Base-by-base conservation (phyloP, 2,797 vertebrate genomes). In the Rhabdomys pumilio region DNA sequence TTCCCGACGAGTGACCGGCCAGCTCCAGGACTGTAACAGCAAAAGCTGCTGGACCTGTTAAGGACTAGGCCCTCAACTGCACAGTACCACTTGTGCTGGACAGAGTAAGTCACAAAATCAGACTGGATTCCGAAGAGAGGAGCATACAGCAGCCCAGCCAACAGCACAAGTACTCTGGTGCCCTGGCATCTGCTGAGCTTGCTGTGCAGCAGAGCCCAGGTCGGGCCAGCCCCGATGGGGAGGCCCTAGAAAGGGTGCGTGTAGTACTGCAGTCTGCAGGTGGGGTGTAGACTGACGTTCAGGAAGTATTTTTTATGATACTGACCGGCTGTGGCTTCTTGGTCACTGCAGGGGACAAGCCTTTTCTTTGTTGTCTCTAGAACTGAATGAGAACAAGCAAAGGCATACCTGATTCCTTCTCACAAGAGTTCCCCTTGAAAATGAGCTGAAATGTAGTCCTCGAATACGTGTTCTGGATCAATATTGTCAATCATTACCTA, bases 401-500 rank as follows among this genome's bases (percentile, higher is more conserved):
- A 61, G 83, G 41, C 76, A 10, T 34, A 38, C 26, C 38, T 90
- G 17, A 73, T 67, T 89, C 81, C 65, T 79, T 53, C 22, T 77
- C 59, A 79, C 6, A 55, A 63, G 86, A 69, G 31, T 84, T 81
- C 50, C 20, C 29, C 72, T 89, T 88, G 72, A 96, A 76, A 91
- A 77, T 3, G 73, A 55, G 76, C 47, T 29, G 11, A 53, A 26
- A 72, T 38, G 31, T 85, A 61, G 55, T 89, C 47, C 47, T 47
- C 61, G 34, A 76, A 50, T 61, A 34, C 2, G 53, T 22, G 38
- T 90, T 72, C 67, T 73, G 19, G 50, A n/a, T 44, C 2, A 12
- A 61, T 80, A 22, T 73, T 90, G 89, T 96, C 79, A n/a, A n/a
- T 95, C 89, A 82, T 81, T 86, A n/a, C 1, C 53, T 20, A 41